Evolutionary conservation across 2,797 vertebrate genomes (phyloP), one percentile per base, ranked within the genome.

Genomic region (Echeneis naucrates): DNA sequence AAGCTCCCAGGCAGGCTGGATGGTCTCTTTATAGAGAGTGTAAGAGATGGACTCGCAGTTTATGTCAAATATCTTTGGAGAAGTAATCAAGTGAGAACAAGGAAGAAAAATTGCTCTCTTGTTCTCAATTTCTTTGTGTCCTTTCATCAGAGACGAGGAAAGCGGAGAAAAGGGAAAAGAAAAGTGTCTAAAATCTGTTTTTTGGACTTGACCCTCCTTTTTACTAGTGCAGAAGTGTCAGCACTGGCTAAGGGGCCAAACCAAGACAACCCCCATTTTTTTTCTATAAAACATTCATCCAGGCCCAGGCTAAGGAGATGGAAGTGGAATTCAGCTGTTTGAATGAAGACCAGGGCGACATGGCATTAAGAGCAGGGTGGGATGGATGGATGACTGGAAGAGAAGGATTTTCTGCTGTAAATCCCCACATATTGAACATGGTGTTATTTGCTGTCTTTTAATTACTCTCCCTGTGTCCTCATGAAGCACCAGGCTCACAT

Each of bases 401-500:
- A 58, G 78, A 88, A 76, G 92, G 93, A 93, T 94, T 93, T 93
- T 88, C 82, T 62, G 69, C 72, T 68, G 72, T 86, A 88, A 93
- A 92, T 88, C 92, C 89, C 38, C 71, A 75, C 80, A 89, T 87
- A 89, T 92, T 90, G 67, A 88, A 86, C 80, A 72, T 70, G 60
- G 61, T 78, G 50, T 77, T 81, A 87, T 89, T 82, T 81, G 64
- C 70, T 68, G 73, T 19, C 23, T 78, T 85, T 78, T 87, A 87
- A 87, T 89, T 56, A 83, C 61, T 73, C 26, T 51, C 58, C 50
- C 40, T 1, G 0, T 24, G 62, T 64, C 63, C 78, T 51, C 7
- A 51, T 9, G 17, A 33, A 64, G 2, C 65, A 9, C n/a, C 21
- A 1, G 1, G 3, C 53, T 82, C 19, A 6, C 66, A 48, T 44